Percentiles rank a stretch among this genome's conserved stretches.
Evolutionary conservation across 2,888 invertebrate genomes (phyloP).

Genomic region (Patella caerulea): DNA sequence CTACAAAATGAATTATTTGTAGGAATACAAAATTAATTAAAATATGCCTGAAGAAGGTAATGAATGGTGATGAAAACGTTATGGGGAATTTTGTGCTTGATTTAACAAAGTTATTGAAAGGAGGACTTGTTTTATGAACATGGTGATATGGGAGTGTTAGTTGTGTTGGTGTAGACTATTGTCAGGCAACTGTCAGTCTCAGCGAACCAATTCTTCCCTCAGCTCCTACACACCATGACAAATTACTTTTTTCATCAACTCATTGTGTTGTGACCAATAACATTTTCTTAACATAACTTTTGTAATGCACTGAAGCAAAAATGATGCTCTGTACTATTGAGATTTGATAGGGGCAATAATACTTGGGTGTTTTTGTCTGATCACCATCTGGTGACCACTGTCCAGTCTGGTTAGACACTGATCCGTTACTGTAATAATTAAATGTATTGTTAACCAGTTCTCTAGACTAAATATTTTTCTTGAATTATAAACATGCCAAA

Average conservation of each 20-base stretch:
- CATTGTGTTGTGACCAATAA: not conserved
- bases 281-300: constrained; percentile 4
- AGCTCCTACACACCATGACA: not conserved
- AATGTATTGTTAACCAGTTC: no score
- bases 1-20: no score
- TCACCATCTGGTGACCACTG: not conserved
- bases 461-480: no score
- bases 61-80: not conserved
- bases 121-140: not conserved
- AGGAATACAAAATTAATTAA: not conserved
- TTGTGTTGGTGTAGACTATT: not conserved
- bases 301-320: not conserved
- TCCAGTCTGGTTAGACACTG: no score
- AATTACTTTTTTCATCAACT: constrained; percentile 1
- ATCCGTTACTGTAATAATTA: no score
- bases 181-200: not conserved
- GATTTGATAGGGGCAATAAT: not conserved
- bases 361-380: not conserved
- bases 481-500: no score
- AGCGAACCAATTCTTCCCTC: not conserved
- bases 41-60: not conserved
- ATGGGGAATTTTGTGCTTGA: not conserved
- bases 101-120: not conserved
- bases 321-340: not conserved
- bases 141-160: not conserved